A percentile compares a stretch with the other conserved stretches of the same genome.
Conservation (phyloP, 2,888 invertebrate species). For the Aporophyla nigra region DNA sequence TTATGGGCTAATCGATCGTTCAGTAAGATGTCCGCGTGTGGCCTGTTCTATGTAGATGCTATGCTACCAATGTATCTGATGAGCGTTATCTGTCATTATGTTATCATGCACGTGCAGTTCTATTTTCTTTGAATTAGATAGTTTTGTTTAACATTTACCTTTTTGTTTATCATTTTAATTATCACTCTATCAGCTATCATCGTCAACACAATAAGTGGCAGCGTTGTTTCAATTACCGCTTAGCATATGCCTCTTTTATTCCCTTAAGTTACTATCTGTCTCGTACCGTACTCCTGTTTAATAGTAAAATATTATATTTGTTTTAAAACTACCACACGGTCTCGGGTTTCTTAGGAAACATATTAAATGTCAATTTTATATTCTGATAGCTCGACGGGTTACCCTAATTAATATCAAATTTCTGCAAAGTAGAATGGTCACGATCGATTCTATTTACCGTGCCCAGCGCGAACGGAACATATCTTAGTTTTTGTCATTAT, state of each 20-base stretch:
- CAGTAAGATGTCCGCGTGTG: conserved; percentile 15
- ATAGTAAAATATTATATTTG: too few relatives aligned
- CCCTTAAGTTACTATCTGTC: not conserved
- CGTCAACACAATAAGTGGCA: not conserved
- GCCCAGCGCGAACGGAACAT: too few relatives aligned
- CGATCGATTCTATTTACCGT: too few relatives aligned
- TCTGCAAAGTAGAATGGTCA: too few relatives aligned
- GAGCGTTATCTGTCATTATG: conserved; percentile 14
- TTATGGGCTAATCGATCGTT: not conserved
- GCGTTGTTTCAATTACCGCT: not conserved
- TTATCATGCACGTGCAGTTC: conserved; percentile 25
- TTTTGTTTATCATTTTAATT: not conserved
- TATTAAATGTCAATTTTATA: too few relatives aligned
- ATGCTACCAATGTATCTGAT: conserved; percentile 13
- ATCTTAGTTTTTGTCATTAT: too few relatives aligned
- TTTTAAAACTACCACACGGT: too few relatives aligned
- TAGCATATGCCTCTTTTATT: not conserved
- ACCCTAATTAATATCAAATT: too few relatives aligned
- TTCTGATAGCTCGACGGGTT: too few relatives aligned
- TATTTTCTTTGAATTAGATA: conserved; percentile 23
- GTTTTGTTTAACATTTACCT: not conserved
- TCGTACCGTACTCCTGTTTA: too few relatives aligned
- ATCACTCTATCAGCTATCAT: not conserved
- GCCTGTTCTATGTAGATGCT: conserved; percentile 24
- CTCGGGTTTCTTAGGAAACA: too few relatives aligned